Conservation (phyloP, 2,888 invertebrate species). For the Aphelenchoides bicaudatus region DNA sequence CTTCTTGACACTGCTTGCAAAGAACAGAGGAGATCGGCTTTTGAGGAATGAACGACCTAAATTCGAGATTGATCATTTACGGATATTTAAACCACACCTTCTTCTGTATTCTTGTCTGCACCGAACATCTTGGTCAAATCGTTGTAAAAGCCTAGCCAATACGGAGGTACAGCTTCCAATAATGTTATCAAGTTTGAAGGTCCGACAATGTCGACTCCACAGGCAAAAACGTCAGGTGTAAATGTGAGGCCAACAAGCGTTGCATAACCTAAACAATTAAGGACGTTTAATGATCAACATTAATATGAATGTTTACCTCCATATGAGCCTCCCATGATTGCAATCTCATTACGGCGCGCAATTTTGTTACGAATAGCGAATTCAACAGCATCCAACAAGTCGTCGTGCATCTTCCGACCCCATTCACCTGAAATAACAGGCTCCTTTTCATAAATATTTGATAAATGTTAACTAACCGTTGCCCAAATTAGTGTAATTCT, state of each 20-base stretch:
- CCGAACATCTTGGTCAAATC: slow-evolving; percentile 50
- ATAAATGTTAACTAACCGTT: slow-evolving; percentile 38
- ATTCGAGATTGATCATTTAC: background rate
- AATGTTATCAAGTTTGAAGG: slow-evolving; percentile 56
- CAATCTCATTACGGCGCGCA: slow-evolving; percentile 43
- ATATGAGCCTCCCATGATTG: slow-evolving; percentile 44
- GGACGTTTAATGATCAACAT: too few relatives aligned
- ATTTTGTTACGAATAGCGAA: slow-evolving; percentile 52
- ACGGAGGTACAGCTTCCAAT: slow-evolving; percentile 58
- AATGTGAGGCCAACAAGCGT: slow-evolving; percentile 58
- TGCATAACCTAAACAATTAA: too few relatives aligned
- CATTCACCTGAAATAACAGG: slow-evolving; percentile 44
- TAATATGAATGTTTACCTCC: too few relatives aligned
- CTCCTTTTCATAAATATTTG: background rate
- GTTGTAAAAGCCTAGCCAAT: slow-evolving; percentile 58
- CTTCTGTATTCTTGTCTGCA: slow-evolving; percentile 41
- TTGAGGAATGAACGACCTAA: slow-evolving; percentile 50
- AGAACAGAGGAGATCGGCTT: slow-evolving; percentile 55
- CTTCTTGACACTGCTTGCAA: slow-evolving; percentile 52
- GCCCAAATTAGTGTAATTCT: slow-evolving; percentile 54
- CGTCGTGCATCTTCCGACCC: slow-evolving; percentile 60
- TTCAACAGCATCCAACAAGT: slow-evolving; percentile 57
- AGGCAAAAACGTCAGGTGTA: slow-evolving; percentile 57
- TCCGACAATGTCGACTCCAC: slow-evolving; percentile 60
- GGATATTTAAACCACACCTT: slow-evolving; percentile 20